These are phyloP conservation scores for Cryptotermes secundus DNA, from an alignment of 1,140 invertebrate species.

Conservation along the genomic window DNA sequence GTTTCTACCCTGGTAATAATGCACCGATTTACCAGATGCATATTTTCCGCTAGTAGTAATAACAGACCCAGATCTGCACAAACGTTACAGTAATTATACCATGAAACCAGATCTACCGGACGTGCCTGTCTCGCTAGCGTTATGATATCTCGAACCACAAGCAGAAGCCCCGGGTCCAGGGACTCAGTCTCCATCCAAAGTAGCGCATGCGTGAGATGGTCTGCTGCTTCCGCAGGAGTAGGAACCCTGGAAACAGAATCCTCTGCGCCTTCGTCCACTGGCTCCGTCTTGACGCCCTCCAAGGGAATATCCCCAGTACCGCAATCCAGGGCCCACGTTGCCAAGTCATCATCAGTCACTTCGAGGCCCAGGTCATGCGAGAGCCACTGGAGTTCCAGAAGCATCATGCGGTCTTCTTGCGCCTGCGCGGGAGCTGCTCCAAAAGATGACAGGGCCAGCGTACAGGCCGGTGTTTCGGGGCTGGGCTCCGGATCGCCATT, in stretches of 20 bases:
- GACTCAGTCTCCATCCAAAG: constrained; percentile 57
- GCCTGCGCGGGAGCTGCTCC: constrained; percentile 39
- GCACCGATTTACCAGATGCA: no score
- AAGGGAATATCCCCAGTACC: constrained; percentile 41
- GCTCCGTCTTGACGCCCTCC: constrained; percentile 38
- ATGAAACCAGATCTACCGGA: neutral
- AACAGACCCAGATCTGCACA: no score
- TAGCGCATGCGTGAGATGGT: constrained; percentile 50
- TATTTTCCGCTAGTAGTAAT: no score
- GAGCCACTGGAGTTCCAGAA: constrained; percentile 48
- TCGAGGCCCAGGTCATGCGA: constrained; percentile 49
- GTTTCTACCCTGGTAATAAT: no score
- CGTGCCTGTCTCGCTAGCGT: constrained; percentile 45
- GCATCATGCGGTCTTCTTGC: constrained; percentile 44
- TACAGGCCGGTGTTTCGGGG: neutral
- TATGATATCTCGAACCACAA: constrained; percentile 52
- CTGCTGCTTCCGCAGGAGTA: constrained; percentile 48
- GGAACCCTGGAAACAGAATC: constrained; percentile 41
- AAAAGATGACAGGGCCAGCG: neutral
- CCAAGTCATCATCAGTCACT: constrained; percentile 47
- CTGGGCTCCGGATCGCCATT: neutral
- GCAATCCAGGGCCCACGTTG: constrained; percentile 44
- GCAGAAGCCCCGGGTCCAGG: constrained; percentile 52
- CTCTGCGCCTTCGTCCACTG: constrained; percentile 37
- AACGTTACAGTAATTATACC: no score